Percentiles rank a stretch among this genome's conserved stretches.
Evolutionary conservation across 2,888 invertebrate genomes (phyloP).

Genomic region (Netelia virgata): DNA sequence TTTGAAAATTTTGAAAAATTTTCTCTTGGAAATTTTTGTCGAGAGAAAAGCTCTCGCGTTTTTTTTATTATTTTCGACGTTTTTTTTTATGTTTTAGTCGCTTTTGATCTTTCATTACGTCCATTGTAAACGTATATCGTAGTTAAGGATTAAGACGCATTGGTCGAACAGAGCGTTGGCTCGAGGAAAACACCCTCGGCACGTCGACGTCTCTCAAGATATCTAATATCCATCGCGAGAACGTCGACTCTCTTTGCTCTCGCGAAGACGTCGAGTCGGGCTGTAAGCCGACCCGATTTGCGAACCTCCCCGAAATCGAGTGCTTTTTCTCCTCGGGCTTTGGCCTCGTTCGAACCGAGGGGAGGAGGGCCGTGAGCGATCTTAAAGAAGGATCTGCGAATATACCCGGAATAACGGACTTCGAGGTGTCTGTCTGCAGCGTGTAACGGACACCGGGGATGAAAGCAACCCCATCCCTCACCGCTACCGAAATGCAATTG

Average conservation of each 20-base stretch:
- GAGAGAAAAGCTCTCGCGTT: too few species aligned
- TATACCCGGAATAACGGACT: constrained; percentile 10
- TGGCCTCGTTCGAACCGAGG: background rate
- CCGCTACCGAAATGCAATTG: too few species aligned
- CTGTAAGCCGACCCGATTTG: constrained; percentile 49
- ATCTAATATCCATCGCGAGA: background rate
- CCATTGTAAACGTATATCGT: background rate
- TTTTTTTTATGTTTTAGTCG: too few species aligned
- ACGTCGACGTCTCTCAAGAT: background rate
- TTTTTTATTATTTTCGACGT: too few species aligned
- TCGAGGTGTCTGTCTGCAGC: background rate
- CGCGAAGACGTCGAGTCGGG: background rate
- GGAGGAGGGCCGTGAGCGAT: constrained; percentile 28
- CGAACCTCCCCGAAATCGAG: constrained; percentile 39
- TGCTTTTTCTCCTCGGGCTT: constrained; percentile 48
- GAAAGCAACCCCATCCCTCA: background rate
- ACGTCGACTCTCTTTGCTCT: constrained; percentile 28
- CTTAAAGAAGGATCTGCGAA: constrained; percentile 39
- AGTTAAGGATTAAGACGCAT: background rate
- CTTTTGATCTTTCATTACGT: background rate
- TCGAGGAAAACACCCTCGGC: constrained; percentile 7
- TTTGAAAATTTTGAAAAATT: too few species aligned
- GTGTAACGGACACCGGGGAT: background rate
- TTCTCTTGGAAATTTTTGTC: too few species aligned
- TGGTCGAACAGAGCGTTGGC: background rate